These are phyloP conservation scores for Achatina immaculata DNA, from an alignment of 1,140 invertebrate species.

Conservation along the genomic window DNA sequence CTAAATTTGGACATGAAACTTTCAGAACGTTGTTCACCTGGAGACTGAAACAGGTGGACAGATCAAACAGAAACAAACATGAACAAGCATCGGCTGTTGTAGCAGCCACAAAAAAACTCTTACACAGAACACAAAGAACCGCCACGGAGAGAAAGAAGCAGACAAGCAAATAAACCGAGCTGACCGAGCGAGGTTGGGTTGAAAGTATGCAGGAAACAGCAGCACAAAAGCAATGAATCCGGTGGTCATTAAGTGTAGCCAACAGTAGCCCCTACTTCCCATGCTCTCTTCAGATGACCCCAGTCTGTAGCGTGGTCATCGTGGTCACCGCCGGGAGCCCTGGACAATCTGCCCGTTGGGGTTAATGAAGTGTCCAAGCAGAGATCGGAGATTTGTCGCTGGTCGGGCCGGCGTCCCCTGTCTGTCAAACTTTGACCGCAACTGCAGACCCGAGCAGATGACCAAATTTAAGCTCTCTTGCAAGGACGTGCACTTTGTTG, in stretches of 20 bases:
- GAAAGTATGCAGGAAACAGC: not conserved
- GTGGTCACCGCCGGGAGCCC: not conserved
- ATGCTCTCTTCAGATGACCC: slow-evolving; percentile 31
- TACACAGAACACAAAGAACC: not conserved
- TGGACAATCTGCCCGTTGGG: slow-evolving; percentile 13
- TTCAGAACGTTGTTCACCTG: no score
- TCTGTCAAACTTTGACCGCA: slow-evolving; percentile 15
- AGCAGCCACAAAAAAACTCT: no score
- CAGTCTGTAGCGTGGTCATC: not conserved
- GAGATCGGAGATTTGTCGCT: slow-evolving; percentile 7
- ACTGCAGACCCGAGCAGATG: not conserved
- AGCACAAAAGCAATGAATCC: not conserved
- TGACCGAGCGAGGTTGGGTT: not conserved
- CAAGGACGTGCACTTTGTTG: not conserved
- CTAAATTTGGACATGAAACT: no score
- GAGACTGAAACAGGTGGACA: no score
- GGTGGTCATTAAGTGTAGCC: slow-evolving; percentile 36
- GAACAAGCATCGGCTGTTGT: no score
- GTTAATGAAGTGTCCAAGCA: slow-evolving; percentile 25
- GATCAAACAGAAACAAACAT: no score
- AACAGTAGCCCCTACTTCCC: slow-evolving; percentile 23
- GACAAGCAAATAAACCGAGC: not conserved
- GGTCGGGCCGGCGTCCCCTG: not conserved
- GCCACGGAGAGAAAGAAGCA: not conserved
- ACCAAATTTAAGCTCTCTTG: not conserved